Evolutionary conservation across 1,140 invertebrate genomes (phyloP), one percentile per base, ranked within the genome.

Genomic region (Zaprionus inermis): DNA sequence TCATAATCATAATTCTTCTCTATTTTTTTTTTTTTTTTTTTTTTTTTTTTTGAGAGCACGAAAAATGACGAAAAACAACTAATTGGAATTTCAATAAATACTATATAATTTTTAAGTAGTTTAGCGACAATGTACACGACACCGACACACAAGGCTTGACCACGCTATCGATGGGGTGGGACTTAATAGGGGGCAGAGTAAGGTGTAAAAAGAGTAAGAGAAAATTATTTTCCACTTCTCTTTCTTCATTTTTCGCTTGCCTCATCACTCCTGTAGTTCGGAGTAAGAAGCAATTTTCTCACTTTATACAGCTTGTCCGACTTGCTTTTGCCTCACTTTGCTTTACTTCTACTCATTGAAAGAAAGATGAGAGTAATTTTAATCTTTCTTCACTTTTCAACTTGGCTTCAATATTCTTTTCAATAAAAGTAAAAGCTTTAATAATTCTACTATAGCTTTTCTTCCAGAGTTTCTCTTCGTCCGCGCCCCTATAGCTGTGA

Each of bases 1-100:
- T 80, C 61, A 64, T 85, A 84, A 82, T 76, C 67, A 70, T 73
- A 79, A 52, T 63, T 65, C 20, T 64, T 30, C 59, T n/a, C 16
- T 9, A 44, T 12, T 41, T 36, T 30, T 36, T 32, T 56, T 56
- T 61, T 75, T 81, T 81, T 56, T 61, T 75, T 81, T 81, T 84
- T 78, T 81, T 71, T 77, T 89, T 81, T 83, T 84, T 69, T 82
- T 78, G 78, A 78, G 84, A 89, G 84, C 84, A 79, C 72, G 66
- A 84, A 76, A 88, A 76, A 9, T 9, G 38, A 10, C 5, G n/a
- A n/a, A n/a, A n/a, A 38, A 38, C n/a, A 16, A 44, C 69, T 63
- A 61, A 30, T 65, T 54, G 49, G 76, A 78, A 67, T 70, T 67
- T 65, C 72, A 81, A 78, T 72, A 68, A 61, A 32, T 72, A 28